Percentiles rank a stretch among this genome's conserved stretches.
Evolutionary conservation across 2,888 invertebrate species (phyloP).

Genomic region (Oscheius sp.): DNA sequence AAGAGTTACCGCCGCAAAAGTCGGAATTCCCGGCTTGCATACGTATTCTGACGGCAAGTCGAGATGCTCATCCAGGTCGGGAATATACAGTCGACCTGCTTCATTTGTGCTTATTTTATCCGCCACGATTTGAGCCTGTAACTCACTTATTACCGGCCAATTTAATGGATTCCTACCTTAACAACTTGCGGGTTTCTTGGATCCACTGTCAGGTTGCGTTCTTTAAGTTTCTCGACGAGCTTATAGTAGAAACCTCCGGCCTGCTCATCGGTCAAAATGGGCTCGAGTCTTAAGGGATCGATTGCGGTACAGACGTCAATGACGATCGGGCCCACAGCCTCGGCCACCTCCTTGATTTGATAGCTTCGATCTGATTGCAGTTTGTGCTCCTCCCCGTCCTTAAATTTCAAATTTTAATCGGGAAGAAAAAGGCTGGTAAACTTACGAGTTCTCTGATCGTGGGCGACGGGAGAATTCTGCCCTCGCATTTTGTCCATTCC

Average conservation of each 20-base stretch:
- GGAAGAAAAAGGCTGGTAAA: not conserved
- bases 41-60: not conserved
- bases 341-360: constrained; percentile 10
- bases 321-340: not conserved
- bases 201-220: constrained; percentile 1
- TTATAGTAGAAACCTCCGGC: constrained; percentile 9
- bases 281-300: not conserved
- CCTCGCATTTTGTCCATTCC: constrained; percentile 11
- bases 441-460: constrained; percentile 5
- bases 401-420: not conserved
- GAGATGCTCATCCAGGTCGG: not conserved
- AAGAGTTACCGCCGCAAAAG: not conserved
- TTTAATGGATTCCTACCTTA: not conserved
- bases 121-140: constrained; percentile 18
- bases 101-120: not conserved
- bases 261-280: not conserved
- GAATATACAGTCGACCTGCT: not conserved
- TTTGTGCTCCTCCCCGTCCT: constrained; percentile 13
- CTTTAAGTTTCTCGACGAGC: constrained; percentile 11
- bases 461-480: constrained; percentile 13
- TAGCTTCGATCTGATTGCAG: constrained; percentile 10
- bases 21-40: not conserved
- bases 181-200: not conserved
- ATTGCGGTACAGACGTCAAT: constrained; percentile 10
- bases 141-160: not conserved